Percentiles rank a stretch among this genome's conserved stretches.
phyloP scores from a whole-genome alignment of 2,888 invertebrate genomes.

The Tenthredo livida region DNA sequence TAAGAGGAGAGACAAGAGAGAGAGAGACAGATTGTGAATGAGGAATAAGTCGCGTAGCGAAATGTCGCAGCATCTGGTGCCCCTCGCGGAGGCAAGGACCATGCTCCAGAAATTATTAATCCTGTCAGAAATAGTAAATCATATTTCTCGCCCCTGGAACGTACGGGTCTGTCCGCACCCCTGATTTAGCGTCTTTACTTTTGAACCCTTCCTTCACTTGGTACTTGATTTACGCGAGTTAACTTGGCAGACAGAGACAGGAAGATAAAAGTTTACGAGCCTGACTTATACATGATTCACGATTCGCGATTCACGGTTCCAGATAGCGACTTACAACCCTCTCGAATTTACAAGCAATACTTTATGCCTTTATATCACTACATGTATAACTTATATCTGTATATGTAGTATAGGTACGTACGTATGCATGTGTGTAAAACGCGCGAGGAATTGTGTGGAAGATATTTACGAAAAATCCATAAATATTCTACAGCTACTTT shows the following conservation, averaged over 20 bases:
- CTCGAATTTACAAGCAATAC: constrained; percentile 46
- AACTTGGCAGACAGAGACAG: constrained; percentile 38
- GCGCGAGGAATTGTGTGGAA: not conserved
- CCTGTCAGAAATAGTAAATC: constrained; percentile 75
- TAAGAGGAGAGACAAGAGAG: not conserved
- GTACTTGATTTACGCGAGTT: constrained; percentile 48
- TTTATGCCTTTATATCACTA: not conserved
- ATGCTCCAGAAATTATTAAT: constrained; percentile 73
- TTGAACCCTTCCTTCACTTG: constrained; percentile 63
- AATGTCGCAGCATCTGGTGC: constrained; percentile 76
- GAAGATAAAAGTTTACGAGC: constrained; percentile 37
- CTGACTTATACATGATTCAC: constrained; percentile 46
- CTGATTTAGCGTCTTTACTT: constrained; percentile 72
- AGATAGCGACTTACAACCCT: constrained; percentile 47
- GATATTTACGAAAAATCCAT: not conserved
- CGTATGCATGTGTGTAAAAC: not conserved
- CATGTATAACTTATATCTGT: not conserved
- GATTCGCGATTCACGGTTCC: constrained; percentile 44
- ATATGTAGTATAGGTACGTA: not conserved
- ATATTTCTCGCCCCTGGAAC: constrained; percentile 61
- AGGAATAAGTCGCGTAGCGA: constrained; percentile 51
- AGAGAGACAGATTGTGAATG: too few relatives aligned
- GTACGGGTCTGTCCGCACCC: constrained; percentile 63
- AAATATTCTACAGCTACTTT: not conserved
- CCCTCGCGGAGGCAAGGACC: constrained; percentile 67